These are phyloP conservation scores for Sycobia sp. DNA, from an alignment of 1,140 invertebrate genomes.

Conservation along the genomic window DNA sequence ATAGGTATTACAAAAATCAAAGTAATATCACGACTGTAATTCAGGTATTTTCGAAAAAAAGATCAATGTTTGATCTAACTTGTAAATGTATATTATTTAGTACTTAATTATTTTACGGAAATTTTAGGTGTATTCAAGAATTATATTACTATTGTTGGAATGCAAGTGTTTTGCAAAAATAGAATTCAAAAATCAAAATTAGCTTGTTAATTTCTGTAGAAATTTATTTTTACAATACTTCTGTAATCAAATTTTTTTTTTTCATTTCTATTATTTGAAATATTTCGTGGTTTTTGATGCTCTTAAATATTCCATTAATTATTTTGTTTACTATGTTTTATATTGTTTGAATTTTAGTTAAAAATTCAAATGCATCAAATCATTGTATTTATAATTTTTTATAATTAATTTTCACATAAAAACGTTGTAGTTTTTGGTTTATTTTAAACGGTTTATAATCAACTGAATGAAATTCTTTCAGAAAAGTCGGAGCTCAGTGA, in stretches of 20 bases:
- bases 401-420: too few species aligned
- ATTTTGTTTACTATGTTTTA: too few species aligned
- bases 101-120: conserved; percentile 28
- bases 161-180: conserved; percentile 4
- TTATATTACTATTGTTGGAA: conserved; percentile 29
- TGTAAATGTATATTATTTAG: conserved; percentile 26
- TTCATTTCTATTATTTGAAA: neutral
- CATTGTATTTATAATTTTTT: too few species aligned
- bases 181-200: conserved; percentile 14
- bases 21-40: conserved; percentile 25
- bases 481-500: too few species aligned
- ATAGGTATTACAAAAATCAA: neutral
- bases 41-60: conserved; percentile 25
- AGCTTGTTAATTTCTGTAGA: neutral
- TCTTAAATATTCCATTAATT: too few species aligned
- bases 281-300: too few species aligned
- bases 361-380: too few species aligned
- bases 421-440: too few species aligned
- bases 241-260: neutral
- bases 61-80: neutral
- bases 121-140: conserved; percentile 17
- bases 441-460: too few species aligned
- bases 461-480: too few species aligned
- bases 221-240: neutral
- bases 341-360: too few species aligned